Evolutionary conservation across 2,888 invertebrate species (phyloP).

Genomic region (Hydrotaea diabolus): DNA sequence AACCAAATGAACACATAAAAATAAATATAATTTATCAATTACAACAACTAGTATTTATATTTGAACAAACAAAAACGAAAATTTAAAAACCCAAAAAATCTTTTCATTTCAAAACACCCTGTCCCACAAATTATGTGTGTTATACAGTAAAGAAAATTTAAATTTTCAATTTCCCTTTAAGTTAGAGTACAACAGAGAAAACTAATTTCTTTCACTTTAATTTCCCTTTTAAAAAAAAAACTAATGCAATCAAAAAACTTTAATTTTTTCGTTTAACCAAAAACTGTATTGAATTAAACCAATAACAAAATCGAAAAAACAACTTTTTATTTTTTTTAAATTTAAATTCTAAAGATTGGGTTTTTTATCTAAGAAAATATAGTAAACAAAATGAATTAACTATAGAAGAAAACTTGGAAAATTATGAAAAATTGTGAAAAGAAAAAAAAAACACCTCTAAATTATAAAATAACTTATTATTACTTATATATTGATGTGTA

Average conservation of each 20-base stretch:
- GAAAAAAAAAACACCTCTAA: conserved; percentile 43
- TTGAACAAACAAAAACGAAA: conserved; percentile 28
- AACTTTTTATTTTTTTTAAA: conserved; percentile 5
- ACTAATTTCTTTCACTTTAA: conserved; percentile 12
- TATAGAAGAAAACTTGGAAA: conserved; percentile 2
- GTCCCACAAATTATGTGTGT: conserved; percentile 21
- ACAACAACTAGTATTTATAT: conserved; percentile 55
- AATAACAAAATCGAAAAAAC: too few species aligned
- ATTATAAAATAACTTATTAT: conserved; percentile 35
- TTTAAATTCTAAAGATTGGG: background rate
- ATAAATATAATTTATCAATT: conserved; percentile 61
- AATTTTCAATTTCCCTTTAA: too few species aligned
- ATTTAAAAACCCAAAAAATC: conserved; percentile 11
- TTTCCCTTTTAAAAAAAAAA: conserved; percentile 62
- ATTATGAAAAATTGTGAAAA: background rate
- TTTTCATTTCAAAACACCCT: background rate
- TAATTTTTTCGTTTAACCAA: conserved; percentile 1
- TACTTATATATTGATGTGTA: conserved; percentile 68
- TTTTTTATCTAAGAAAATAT: conserved; percentile 29
- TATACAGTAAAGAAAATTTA: too few species aligned
- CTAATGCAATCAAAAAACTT: conserved; percentile 24
- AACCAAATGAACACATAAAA: conserved; percentile 33
- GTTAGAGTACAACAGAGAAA: conserved; percentile 34
- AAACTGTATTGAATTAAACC: background rate
- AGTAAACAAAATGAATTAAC: conserved; percentile 48